These are phyloP conservation scores for Trypoxylon attenuatum DNA, from an alignment of 2,888 invertebrate genomes.

Conservation along the genomic window DNA sequence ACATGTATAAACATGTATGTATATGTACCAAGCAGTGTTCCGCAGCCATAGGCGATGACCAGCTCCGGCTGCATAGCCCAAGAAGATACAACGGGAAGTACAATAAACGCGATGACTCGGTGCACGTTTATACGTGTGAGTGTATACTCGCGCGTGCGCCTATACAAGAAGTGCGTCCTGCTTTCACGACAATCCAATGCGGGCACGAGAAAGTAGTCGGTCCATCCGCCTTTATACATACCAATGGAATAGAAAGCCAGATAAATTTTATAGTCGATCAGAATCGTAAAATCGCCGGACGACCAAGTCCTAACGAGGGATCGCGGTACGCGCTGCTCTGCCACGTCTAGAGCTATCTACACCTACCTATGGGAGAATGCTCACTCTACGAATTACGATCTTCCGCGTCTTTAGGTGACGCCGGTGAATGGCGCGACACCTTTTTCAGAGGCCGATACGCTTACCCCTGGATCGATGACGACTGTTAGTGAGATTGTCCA, in stretches of 20 bases:
- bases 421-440: constrained; percentile 24
- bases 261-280: constrained; percentile 73
- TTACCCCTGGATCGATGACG: not conserved
- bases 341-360: not conserved
- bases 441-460: not conserved
- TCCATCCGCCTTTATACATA: constrained; percentile 74
- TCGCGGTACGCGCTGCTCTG: constrained; percentile 5
- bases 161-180: constrained; percentile 70
- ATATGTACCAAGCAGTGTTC: not conserved
- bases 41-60: constrained; percentile 14
- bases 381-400: constrained; percentile 5
- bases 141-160: constrained; percentile 23
- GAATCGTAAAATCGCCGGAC: constrained; percentile 66
- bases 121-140: constrained; percentile 15
- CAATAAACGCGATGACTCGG: constrained; percentile 51
- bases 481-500: not conserved
- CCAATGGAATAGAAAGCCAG: constrained; percentile 74
- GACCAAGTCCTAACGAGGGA: constrained; percentile 57
- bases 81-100: constrained; percentile 53
- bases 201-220: constrained; percentile 72
- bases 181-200: constrained; percentile 74
- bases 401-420: not conserved
- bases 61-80: constrained; percentile 13
- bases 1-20: not conserved
- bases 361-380: not conserved